Evolutionary conservation across 2,888 invertebrate genomes (phyloP).

Genomic region (Parelbella ahira): DNA sequence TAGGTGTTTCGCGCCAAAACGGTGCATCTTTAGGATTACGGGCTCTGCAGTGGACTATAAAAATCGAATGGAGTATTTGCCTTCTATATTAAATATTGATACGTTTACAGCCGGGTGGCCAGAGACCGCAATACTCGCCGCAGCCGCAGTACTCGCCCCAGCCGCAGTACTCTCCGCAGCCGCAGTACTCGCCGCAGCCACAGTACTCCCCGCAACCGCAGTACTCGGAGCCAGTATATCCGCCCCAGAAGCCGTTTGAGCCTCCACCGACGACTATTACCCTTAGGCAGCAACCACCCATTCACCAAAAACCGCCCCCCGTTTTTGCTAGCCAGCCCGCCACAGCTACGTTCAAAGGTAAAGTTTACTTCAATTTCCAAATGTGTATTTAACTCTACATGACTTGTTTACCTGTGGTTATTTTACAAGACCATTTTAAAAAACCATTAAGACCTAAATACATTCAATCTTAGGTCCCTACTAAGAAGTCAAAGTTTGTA

Average conservation of each 20-base stretch:
- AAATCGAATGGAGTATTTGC: too few relatives aligned
- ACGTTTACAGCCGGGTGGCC: constrained; percentile 36
- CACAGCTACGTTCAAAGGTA: constrained; percentile 85
- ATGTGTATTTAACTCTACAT: too few relatives aligned
- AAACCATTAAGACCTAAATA: too few relatives aligned
- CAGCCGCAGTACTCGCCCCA: constrained; percentile 41
- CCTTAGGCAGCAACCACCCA: constrained; percentile 86
- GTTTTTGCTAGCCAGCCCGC: constrained; percentile 91
- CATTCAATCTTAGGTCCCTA: too few relatives aligned
- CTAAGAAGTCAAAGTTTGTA: too few relatives aligned
- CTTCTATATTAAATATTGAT: not conserved
- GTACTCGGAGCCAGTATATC: constrained; percentile 69
- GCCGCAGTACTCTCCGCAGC: constrained; percentile 44
- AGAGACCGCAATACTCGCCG: constrained; percentile 35
- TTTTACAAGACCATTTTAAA: too few relatives aligned
- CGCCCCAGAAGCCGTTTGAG: constrained; percentile 78
- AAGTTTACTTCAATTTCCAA: constrained; percentile 1
- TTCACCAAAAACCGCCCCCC: constrained; percentile 87
- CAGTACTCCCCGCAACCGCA: constrained; percentile 45
- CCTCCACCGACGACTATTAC: constrained; percentile 86
- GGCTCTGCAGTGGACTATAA: too few relatives aligned
- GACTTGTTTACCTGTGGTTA: too few relatives aligned
- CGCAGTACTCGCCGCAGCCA: constrained; percentile 40
- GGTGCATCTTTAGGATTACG: too few relatives aligned
- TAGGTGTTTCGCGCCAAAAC: too few relatives aligned